Conservation (phyloP, 2,797 vertebrate species). For the Megalops cyprinoides region DNA sequence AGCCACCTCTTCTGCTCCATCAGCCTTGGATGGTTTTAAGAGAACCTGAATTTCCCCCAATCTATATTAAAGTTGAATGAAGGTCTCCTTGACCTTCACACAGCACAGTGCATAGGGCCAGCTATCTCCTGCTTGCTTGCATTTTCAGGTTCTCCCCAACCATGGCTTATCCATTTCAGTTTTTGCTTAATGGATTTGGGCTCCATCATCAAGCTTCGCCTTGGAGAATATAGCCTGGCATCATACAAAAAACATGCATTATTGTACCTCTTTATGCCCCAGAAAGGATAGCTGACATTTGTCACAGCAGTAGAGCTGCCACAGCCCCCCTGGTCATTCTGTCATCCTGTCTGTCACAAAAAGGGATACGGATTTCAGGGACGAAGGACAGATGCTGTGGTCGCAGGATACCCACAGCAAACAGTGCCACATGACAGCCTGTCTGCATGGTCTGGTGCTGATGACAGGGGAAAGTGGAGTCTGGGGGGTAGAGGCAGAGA, state of each 20-base stretch:
- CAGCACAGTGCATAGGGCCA: slow-evolving; percentile 57
- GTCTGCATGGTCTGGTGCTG: neutral
- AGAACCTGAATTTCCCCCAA: slow-evolving; percentile 43
- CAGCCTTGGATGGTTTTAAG: slow-evolving; percentile 5
- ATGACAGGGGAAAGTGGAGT: neutral
- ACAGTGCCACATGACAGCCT: no score
- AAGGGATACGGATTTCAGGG: neutral
- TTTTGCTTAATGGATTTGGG: slow-evolving; percentile 66
- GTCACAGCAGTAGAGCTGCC: slow-evolving; percentile 49
- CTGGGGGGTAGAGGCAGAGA: neutral
- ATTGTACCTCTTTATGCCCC: slow-evolving; percentile 62
- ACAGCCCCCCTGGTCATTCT: slow-evolving; percentile 44
- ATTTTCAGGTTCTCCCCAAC: slow-evolving; percentile 59
- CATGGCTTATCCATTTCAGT: slow-evolving; percentile 67
- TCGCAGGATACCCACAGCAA: neutral
- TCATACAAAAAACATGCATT: neutral
- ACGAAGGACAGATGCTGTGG: neutral
- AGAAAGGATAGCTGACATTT: slow-evolving; percentile 61
- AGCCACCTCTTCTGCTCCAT: neutral
- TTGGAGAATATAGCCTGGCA: neutral
- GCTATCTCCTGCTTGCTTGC: slow-evolving; percentile 65
- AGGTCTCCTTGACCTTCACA: slow-evolving; percentile 69
- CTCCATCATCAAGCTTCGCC: slow-evolving; percentile 59
- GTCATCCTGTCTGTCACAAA: neutral
- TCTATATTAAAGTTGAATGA: slow-evolving; percentile 62